Base-by-base conservation (phyloP, 2,797 vertebrate genomes). In the Diglossa cyanea region DNA sequence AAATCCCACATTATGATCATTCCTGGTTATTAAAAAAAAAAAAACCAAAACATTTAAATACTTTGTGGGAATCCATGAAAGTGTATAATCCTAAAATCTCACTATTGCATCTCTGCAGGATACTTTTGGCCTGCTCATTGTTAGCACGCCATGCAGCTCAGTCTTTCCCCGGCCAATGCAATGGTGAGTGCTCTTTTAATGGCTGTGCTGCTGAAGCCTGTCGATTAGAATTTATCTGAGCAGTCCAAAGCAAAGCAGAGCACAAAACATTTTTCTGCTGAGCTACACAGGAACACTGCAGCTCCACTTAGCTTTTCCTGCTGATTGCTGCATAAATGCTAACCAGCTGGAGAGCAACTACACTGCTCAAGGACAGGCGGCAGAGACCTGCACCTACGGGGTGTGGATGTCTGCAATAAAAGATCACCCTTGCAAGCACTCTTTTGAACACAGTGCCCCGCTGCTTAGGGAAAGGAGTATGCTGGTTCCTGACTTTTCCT, bases 181-280 rank as follows among this genome's bases (percentile, higher is more conserved):
- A 10, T 25, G 45, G 31, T 17, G 35, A 86, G 37, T 19, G 12
- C 30, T 44, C 3, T 1, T 16, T 31, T 24, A 61, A 44, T 24
- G 58, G 23, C 47, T 24, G 18, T 42, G 62, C 58, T 81, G 70
- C 73, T 75, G 55, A 81, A 90, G 48, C 51, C 62, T 81, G 71
- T 87, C 31, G 0, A 51, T 88, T 88, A 67, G 77, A 76, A 94
- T 92, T 93, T 90, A 72, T 93, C 66, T 58, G 37, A 86, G 54
- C 66, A 78, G 42, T 21, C 62, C 86, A 77, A 61, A 83, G 35
- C 57, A 88, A 48, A 74, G 68, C 50, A 80, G 33, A 83, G 39
- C 76, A 86, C 35, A 65, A 35, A 93, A 68, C 40, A 76, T 66
- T 88, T 91, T 95, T 91, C 86, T 90, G 93, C 93, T 95, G 93